Evolutionary conservation across 2,113 vertebrate genomes (phyloP).

Genomic region (Uria aalge): DNA sequence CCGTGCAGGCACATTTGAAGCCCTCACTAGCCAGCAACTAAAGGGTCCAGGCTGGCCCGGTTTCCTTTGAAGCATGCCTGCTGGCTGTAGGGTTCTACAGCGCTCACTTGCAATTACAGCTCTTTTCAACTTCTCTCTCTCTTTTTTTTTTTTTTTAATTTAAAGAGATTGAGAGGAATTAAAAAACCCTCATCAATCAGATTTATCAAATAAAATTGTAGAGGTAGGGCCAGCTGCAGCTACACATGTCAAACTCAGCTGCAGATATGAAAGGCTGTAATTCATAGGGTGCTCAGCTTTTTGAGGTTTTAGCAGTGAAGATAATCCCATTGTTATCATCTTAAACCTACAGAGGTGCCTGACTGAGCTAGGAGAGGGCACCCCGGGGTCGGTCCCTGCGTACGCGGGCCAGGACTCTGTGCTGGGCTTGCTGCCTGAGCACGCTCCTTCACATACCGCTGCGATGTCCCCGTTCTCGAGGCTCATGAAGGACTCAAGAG

Average conservation of each 20-base stretch:
- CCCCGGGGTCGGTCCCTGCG: background rate
- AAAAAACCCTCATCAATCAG: slow-evolving; percentile 37
- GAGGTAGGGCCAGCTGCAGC: slow-evolving; percentile 57
- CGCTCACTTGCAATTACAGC: slow-evolving; percentile 11
- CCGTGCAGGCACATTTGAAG: background rate
- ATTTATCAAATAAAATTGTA: slow-evolving; percentile 54
- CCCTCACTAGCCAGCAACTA: background rate
- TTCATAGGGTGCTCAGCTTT: background rate
- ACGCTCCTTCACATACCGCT: background rate
- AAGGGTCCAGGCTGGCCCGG: background rate
- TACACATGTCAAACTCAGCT: slow-evolving; percentile 44
- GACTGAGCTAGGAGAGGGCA: background rate
- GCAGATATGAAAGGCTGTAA: slow-evolving; percentile 30
- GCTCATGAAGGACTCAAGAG: rapidly evolving
- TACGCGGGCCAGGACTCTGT: background rate
- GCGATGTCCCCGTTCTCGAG: rapidly evolving
- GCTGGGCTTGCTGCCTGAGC: background rate
- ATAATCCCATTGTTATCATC: background rate
- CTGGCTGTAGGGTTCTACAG: slow-evolving; percentile 30
- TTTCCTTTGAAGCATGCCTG: slow-evolving; percentile 44
- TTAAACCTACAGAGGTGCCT: background rate
- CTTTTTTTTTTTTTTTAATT: slow-evolving; percentile 1
- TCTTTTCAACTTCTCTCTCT: slow-evolving; percentile 25
- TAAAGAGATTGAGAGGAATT: slow-evolving; percentile 56
- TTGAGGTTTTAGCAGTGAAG: background rate